Conservation (phyloP, 2,113 vertebrate species). For the Misgurnus mizolepis region DNA sequence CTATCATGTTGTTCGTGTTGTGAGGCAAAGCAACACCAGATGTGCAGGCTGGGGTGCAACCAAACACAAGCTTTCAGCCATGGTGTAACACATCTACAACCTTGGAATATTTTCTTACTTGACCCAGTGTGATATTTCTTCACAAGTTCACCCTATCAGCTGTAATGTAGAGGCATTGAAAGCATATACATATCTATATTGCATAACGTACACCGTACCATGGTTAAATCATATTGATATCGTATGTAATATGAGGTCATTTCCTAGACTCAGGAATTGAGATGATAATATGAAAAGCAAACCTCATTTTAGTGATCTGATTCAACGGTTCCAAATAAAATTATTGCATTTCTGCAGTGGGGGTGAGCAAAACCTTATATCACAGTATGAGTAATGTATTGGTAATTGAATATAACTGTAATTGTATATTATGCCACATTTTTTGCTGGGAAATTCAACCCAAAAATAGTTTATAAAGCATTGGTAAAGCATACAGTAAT, state of each 20-base stretch:
- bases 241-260: not conserved
- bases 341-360: too few relatives aligned
- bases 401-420: too few relatives aligned
- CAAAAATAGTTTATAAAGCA: too few relatives aligned
- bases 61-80: not conserved
- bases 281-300: too few relatives aligned
- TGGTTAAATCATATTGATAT: not conserved
- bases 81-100: not conserved
- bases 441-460: too few relatives aligned
- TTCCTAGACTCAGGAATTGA: too few relatives aligned
- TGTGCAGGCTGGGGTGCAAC: slow-evolving; percentile 7
- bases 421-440: too few relatives aligned
- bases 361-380: too few relatives aligned
- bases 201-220: not conserved
- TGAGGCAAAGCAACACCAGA: slow-evolving; percentile 21
- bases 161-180: not conserved
- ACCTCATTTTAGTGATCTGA: too few relatives aligned
- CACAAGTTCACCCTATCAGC: not conserved
- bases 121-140: slow-evolving; percentile 1
- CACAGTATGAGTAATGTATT: too few relatives aligned
- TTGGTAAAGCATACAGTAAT: too few relatives aligned
- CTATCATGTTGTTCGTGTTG: not conserved
- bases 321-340: too few relatives aligned
- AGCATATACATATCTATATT: not conserved
- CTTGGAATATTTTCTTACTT: slow-evolving; percentile 8